Evolutionary conservation across 2,797 vertebrate species (phyloP).

Genomic region (Vultur gryphus): DNA sequence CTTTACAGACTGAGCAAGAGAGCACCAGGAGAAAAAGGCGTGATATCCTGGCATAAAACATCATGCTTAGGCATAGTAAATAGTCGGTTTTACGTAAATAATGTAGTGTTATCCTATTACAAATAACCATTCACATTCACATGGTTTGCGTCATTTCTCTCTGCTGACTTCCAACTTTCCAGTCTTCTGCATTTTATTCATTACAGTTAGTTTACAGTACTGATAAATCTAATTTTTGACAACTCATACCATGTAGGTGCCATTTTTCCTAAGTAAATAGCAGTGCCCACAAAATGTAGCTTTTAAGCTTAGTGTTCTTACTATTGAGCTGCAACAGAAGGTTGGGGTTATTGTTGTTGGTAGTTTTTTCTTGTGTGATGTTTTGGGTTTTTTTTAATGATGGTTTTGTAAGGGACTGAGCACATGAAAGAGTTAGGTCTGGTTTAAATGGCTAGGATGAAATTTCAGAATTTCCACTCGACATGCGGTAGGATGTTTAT

Average conservation of each 20-base stretch:
- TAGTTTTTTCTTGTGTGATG: background rate
- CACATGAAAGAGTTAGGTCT: background rate
- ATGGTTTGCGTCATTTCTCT: background rate
- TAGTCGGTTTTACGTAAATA: background rate
- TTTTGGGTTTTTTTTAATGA: background rate
- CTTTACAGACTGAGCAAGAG: background rate
- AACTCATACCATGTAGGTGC: background rate
- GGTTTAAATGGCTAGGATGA: background rate
- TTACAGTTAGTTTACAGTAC: background rate
- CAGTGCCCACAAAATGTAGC: background rate
- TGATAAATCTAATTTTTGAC: background rate
- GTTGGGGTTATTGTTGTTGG: background rate
- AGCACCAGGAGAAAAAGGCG: background rate
- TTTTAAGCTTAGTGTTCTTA: background rate
- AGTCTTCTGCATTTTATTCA: background rate
- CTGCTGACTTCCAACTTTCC: background rate
- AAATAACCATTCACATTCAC: background rate
- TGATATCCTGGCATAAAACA: background rate
- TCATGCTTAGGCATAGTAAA: background rate
- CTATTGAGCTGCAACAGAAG: background rate
- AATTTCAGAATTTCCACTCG: background rate
- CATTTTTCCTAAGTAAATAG: background rate
- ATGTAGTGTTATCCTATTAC: background rate
- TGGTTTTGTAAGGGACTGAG: background rate
- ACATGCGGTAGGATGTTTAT: accelerated